phyloP scores from a whole-genome alignment of 2,797 vertebrate species.

The Sebastes hubbsi region DNA sequence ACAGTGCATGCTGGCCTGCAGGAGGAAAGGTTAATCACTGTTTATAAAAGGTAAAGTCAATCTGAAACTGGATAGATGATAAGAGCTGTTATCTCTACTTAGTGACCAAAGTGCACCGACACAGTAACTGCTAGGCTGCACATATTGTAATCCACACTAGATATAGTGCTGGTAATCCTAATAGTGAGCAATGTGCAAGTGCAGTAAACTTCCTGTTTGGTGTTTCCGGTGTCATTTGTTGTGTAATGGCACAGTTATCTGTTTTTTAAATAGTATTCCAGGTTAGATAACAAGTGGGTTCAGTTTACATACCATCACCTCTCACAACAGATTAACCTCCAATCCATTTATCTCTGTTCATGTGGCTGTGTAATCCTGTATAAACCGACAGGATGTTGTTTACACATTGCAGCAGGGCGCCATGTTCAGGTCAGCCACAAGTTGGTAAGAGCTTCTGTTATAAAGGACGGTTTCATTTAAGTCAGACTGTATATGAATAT shows the following conservation, averaged over 20 bases:
- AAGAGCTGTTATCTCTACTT: not conserved
- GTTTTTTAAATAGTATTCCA: not conserved
- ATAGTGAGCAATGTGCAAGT: not conserved
- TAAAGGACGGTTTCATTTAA: not conserved
- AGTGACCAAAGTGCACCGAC: not conserved
- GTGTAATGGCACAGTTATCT: not conserved
- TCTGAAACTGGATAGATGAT: not conserved
- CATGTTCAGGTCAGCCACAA: not conserved
- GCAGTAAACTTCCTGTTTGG: not conserved
- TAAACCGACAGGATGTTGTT: not conserved
- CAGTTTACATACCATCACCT: not conserved
- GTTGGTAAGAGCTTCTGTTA: not conserved
- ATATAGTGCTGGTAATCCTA: not conserved
- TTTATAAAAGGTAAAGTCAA: not conserved
- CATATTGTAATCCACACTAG: not conserved
- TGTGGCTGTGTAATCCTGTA: not conserved
- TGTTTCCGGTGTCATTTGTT: not conserved
- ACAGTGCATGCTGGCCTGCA: not conserved
- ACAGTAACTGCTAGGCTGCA: not conserved
- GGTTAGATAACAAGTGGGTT: not conserved
- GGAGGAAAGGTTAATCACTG: not conserved
- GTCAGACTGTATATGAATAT: not conserved
- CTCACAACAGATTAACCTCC: constrained; percentile 23
- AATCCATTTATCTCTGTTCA: constrained; percentile 32
- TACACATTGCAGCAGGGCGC: not conserved